Evolutionary conservation across 2,888 invertebrate genomes (phyloP), one percentile per base, ranked within the genome.

Genomic region (Drosophila stalkeri): DNA sequence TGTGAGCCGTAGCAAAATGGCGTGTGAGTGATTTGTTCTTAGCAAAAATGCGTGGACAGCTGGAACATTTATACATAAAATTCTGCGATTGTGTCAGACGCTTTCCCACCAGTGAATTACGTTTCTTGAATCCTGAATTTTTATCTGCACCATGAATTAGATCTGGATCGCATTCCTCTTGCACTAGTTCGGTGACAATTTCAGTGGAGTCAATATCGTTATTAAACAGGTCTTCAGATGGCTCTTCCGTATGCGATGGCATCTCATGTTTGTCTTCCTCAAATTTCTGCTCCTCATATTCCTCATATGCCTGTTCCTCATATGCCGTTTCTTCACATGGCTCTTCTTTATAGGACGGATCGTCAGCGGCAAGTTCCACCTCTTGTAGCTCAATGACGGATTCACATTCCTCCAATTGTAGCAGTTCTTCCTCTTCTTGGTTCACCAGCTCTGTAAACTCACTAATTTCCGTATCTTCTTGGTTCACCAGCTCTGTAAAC

Each of bases 1-100:
- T 83, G 47, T 91, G 91, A 0, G 89, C 89, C 2, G 65, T 33
- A 41, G 80, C 77, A 51, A 80, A 77, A 44, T 92, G 92, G 0
- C 90, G 81, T 0, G 72, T 44, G 2, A 92, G 71, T 0, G 91
- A 86, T 39, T 85, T 82, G 16, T 70, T 72, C 62, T 90, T 91
- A 5, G 91, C 91, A 63, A 90, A 92, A 3, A 80, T 66, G 3
- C 91, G 80, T 14, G 89, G 82, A 59, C 91, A 91, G 31, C 74
- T 66, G 1, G 35, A 60, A 39, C 91, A 91, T 51, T 89, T 89
- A 12, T 75, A 82, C 11, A 54, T 62, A 12, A 57, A 82, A 31
- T 66, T 73, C 31, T 76, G 62, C 0, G 81, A 80, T 14, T 70
- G 64, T 1, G 59, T 49, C 20, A 91, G 46, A 0, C 90, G 86